Base-by-base conservation (phyloP, 2,888 invertebrate genomes). In the Athalia cordata region DNA sequence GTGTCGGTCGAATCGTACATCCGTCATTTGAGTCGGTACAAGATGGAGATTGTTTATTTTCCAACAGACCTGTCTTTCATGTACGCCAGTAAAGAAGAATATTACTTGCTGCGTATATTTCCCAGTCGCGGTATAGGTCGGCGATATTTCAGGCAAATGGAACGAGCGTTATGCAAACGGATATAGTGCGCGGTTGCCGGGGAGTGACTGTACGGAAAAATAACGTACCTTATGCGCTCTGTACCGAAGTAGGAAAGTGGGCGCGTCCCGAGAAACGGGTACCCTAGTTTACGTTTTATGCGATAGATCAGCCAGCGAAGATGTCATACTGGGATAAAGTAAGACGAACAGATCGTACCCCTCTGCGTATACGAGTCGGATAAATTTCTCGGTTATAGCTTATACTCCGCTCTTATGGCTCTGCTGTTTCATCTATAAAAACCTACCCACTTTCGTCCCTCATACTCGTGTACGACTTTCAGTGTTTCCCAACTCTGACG, bases 211-310 rank as follows among this genome's bases (percentile, higher is more conserved):
- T 29, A 29, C 50, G 75, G 75, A 75, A 75, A 45, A 57, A 62
- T 50, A 62, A 62, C 75, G 75, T 62, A 29, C 11, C 15, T 29
- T 7, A 29, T 29, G 29, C 29, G 29, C 29, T 29, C 29, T 72
- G 57, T 59, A 59, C 57, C 47, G 72, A n/a, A n/a, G 72, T 29
- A 57, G 70, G n/a, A 70, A 57, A 55, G 70, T 70, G 81, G 79
- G 82, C 82, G 29, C 29, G 84, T 85, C 87, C 88, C 88, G 86
- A 88, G 88, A 87, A 89, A 88, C 87, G 88, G 88, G 89, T 88
- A 89, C 87, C 86, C 88, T 87, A 87, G 88, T 89, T 88, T 88
- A 89, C 88, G 89, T 89, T 89, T 89, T 88, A 89, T 89, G 87
- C 87, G 89, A 89, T 89, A 89, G 89, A 89, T 89, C 89, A 89